Evolutionary conservation across 2,113 vertebrate species (phyloP).

Genomic region (Tonatia bakeri): DNA sequence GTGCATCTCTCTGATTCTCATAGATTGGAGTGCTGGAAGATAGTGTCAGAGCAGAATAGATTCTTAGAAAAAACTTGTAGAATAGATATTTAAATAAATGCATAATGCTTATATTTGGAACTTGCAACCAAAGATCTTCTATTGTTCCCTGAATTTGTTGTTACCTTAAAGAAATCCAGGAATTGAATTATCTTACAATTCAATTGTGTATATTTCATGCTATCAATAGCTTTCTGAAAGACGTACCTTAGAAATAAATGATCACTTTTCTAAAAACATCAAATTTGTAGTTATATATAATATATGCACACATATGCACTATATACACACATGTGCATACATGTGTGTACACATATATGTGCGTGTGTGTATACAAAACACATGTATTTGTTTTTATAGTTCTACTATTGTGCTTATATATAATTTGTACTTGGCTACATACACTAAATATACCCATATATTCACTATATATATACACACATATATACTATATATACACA

Average conservation of each 20-base stretch:
- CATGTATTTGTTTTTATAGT: neutral
- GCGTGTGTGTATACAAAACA: too few relatives aligned
- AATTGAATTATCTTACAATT: accelerated
- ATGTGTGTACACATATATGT: too few relatives aligned
- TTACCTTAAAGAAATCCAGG: neutral
- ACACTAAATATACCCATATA: neutral
- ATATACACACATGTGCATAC: neutral
- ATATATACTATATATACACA: neutral
- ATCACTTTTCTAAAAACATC: neutral
- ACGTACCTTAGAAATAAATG: neutral
- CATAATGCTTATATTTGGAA: neutral
- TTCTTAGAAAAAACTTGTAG: neutral
- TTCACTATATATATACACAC: neutral
- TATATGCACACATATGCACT: too few relatives aligned
- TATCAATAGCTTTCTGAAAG: neutral
- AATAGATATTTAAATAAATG: neutral
- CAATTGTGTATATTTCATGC: neutral
- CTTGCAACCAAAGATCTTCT: neutral
- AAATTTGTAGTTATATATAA: neutral
- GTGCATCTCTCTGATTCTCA: neutral
- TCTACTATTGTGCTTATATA: neutral
- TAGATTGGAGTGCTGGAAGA: neutral
- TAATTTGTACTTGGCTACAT: neutral
- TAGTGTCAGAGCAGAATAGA: neutral
- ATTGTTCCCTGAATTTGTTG: neutral